Conservation (phyloP, 2,113 vertebrate genomes). For the Limanda limanda region DNA sequence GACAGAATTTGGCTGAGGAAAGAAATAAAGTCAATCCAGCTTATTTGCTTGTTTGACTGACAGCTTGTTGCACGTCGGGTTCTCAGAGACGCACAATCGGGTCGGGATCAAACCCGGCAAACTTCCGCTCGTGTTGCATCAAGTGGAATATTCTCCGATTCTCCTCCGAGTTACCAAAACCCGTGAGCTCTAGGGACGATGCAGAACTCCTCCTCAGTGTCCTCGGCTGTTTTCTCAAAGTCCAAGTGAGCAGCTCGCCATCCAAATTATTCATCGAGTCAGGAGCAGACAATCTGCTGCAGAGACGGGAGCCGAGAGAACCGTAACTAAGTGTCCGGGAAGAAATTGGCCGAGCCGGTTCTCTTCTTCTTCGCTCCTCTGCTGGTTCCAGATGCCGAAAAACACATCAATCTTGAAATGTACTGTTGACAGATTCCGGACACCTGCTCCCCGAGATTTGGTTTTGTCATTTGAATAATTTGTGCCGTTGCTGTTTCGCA, state of each 20-base stretch:
- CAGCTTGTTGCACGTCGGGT: constrained; percentile 35
- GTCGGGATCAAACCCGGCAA: constrained; percentile 50
- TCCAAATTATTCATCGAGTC: constrained; percentile 58
- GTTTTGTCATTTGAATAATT: constrained; percentile 69
- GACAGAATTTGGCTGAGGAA: constrained; percentile 34
- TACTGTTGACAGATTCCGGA: constrained; percentile 40
- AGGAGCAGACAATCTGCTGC: constrained; percentile 18
- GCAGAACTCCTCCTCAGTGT: neutral
- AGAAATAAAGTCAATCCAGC: constrained; percentile 16
- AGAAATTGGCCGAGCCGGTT: constrained; percentile 14
- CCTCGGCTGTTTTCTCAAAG: constrained; percentile 1
- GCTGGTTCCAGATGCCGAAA: constrained; percentile 17
- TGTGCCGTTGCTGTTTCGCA: constrained; percentile 37
- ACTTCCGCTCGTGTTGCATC: constrained; percentile 17
- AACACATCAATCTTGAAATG: constrained; percentile 58
- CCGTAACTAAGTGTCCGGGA: constrained; percentile 40
- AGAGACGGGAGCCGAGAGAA: constrained; percentile 39
- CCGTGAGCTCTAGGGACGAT: neutral
- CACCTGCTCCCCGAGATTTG: constrained; percentile 43
- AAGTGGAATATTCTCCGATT: constrained; percentile 8
- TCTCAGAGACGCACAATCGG: neutral
- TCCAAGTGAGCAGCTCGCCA: constrained; percentile 4
- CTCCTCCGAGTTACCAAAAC: neutral
- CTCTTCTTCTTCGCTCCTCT: constrained; percentile 6
- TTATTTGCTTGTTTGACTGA: constrained; percentile 52